These are phyloP conservation scores for Drosophila quinaria DNA, from an alignment of 2,888 invertebrate genomes.

Conservation along the genomic window DNA sequence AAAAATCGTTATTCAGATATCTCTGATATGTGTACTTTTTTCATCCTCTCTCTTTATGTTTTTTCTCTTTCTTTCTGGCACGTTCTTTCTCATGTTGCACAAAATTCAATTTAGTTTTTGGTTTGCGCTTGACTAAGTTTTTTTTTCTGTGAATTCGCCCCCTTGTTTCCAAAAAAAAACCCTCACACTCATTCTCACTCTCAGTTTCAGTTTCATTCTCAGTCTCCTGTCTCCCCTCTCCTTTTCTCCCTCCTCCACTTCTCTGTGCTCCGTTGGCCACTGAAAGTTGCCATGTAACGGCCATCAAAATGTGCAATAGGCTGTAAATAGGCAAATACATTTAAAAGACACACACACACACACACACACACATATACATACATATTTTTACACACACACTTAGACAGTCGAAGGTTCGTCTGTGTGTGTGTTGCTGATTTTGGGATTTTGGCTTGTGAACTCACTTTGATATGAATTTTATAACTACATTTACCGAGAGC, in stretches of 20 bases:
- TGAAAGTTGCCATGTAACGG: conserved; percentile 36
- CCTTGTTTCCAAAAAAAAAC: background rate
- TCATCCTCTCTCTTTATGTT: background rate
- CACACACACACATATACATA: conserved; percentile 9
- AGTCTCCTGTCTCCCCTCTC: background rate
- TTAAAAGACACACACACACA: conserved; percentile 43
- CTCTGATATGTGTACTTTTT: conserved; percentile 4
- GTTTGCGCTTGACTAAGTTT: conserved; percentile 75
- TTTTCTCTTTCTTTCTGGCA: background rate
- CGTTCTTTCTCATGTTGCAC: conserved; percentile 41
- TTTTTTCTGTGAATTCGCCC: conserved; percentile 35
- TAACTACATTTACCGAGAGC: conserved; percentile 61
- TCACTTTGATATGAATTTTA: conserved; percentile 68
- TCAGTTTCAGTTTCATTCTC: conserved; percentile 1
- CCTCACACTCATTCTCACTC: background rate
- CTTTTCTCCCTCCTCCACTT: background rate
- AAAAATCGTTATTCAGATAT: conserved; percentile 39
- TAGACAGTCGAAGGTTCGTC: background rate
- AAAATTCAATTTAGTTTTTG: conserved; percentile 79
- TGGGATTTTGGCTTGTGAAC: conserved; percentile 66
- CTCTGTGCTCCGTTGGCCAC: background rate
- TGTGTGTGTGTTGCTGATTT: conserved; percentile 60
- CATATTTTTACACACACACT: background rate
- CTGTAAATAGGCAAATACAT: conserved; percentile 81
- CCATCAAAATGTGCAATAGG: conserved; percentile 78